These are phyloP conservation scores for Platypus cylindrus DNA, from an alignment of 2,888 invertebrate species.

Conservation along the genomic window DNA sequence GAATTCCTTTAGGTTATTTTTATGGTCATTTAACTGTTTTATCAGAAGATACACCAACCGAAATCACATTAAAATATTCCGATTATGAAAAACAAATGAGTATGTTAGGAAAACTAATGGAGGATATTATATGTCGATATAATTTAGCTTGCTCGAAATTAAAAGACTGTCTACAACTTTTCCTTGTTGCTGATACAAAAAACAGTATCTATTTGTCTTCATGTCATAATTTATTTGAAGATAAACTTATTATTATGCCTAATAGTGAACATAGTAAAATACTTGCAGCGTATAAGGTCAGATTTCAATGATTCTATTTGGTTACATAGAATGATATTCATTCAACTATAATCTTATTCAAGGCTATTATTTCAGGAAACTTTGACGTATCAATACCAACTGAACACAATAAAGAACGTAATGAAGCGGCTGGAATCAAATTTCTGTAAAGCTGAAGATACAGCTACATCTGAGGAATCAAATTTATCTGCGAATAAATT, in stretches of 20 bases:
- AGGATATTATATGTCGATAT: constrained; percentile 68
- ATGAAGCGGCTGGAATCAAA: constrained; percentile 57
- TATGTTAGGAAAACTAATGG: constrained; percentile 55
- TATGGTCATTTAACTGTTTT: constrained; percentile 80
- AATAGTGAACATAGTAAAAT: constrained; percentile 38
- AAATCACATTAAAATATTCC: constrained; percentile 27
- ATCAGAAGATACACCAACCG: constrained; percentile 39
- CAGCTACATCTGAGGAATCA: constrained; percentile 23
- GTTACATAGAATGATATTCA: not conserved
- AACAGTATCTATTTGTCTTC: constrained; percentile 75
- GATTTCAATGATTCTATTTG: constrained; percentile 4
- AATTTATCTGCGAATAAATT: constrained; percentile 72
- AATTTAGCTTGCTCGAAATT: constrained; percentile 77
- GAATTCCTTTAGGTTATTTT: constrained; percentile 86
- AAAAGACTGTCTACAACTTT: constrained; percentile 64
- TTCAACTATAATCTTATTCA: not conserved
- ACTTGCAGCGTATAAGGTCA: constrained; percentile 40
- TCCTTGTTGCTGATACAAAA: constrained; percentile 65
- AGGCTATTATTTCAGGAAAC: constrained; percentile 52
- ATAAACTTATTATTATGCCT: constrained; percentile 23
- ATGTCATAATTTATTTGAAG: constrained; percentile 48
- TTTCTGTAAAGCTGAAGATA: constrained; percentile 8
- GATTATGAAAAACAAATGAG: constrained; percentile 47
- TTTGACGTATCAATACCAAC: constrained; percentile 75
- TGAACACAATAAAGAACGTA: constrained; percentile 70